Base-by-base conservation (phyloP, 1,140 invertebrate genomes). In the Prorops nasuta region DNA sequence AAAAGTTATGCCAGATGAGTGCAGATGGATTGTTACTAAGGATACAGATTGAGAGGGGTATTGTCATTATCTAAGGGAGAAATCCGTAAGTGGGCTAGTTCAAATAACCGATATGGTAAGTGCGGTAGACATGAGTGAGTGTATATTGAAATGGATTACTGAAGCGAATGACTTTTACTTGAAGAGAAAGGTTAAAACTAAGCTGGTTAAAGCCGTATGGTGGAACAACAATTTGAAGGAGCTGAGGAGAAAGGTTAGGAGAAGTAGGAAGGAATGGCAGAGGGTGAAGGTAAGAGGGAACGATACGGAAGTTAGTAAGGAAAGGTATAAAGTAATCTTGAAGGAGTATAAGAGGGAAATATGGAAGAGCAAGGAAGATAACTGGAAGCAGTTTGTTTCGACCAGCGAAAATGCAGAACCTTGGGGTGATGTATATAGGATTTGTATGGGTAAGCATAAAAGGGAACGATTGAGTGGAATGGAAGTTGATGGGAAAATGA, bases 111-210 rank as follows among this genome's bases (percentile, higher is more conserved):
- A n/a, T n/a, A n/a, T n/a, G n/a, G n/a, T n/a, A n/a, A 22, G 17
- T 18, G 35, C 0, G 9, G 31, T 7, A 28, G 16, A 0, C 1
- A 7, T 7, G 48, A 44, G 3, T 43, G 16, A 17, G 20, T 49
- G 48, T 32, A 3, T 43, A 49, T 28, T 9, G 28, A 22, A 2
- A 51, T 45, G 49, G 31, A 34, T 42, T 9, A 22, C 9, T 6
- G 19, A 15, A 20, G 40, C 18, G 18, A 42, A 42, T 22, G 40
- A 37, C 14, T 6, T 7, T 6, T 37, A 14, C 14, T 7, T 37
- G 7, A 14, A 15, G 35, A 37, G 35, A n/a, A n/a, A n/a, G n/a
- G n/a, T n/a, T n/a, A n/a, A n/a, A n/a, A n/a, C n/a, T n/a, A n/a
- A n/a, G n/a, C n/a, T n/a, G n/a, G n/a, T n/a, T n/a, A 37, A 37